These are phyloP conservation scores for Akabosia matsudoensis DNA, from an alignment of 1,140 invertebrate genomes.

Conservation along the genomic window DNA sequence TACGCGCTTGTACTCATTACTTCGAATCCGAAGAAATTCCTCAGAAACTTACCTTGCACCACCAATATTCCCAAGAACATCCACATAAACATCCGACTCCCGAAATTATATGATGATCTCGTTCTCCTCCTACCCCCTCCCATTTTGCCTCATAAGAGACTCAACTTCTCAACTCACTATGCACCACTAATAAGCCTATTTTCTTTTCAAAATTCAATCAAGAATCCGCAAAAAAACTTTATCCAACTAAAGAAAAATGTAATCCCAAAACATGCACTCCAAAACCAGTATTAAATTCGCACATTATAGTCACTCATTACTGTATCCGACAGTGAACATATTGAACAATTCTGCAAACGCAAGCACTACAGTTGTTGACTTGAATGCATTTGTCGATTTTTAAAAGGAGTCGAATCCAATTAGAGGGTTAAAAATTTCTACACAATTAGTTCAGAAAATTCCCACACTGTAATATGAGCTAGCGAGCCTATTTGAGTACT, in stretches of 20 bases:
- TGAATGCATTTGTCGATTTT: background rate
- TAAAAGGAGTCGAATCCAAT: slow-evolving; percentile 5
- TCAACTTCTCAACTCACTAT: background rate
- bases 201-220: background rate
- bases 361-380: no score
- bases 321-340: no score
- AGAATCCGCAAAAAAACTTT: background rate
- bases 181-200: background rate
- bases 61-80: slow-evolving; percentile 1
- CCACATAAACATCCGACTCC: background rate
- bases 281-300: background rate
- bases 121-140: background rate
- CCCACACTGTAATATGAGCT: background rate
- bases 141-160: slow-evolving; percentile 19
- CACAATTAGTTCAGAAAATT: slow-evolving; percentile 21
- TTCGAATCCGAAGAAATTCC: background rate
- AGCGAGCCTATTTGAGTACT: background rate
- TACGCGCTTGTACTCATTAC: no score
- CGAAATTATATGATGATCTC: background rate
- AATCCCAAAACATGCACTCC: background rate
- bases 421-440: slow-evolving; percentile 10
- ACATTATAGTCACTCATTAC: background rate
- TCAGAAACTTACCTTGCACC: slow-evolving; percentile 11
- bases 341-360: no score
- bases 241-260: background rate